A percentile compares a stretch with the other conserved stretches of the same genome.
These are phyloP conservation scores for Galeopterus variegatus DNA, from an alignment of 2,113 vertebrate species.

Conservation along the genomic window DNA sequence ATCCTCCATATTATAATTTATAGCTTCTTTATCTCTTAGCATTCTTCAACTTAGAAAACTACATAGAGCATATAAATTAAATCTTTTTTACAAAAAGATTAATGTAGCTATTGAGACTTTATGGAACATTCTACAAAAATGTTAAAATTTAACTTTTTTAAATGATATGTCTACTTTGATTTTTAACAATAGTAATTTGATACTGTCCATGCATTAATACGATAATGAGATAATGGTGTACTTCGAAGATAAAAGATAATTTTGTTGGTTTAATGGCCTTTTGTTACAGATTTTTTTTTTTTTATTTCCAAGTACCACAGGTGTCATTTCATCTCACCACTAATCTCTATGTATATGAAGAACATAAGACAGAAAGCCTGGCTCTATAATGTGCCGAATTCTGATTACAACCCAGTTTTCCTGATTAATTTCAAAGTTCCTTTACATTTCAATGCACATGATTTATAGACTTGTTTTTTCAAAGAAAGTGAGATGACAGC, in stretches of 20 bases:
- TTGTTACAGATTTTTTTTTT: not conserved
- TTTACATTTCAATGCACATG: not conserved
- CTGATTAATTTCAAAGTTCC: not conserved
- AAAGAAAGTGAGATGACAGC: not conserved
- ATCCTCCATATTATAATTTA: not conserved
- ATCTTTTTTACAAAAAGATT: not conserved
- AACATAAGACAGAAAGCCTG: not conserved
- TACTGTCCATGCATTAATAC: not conserved
- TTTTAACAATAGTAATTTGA: not conserved
- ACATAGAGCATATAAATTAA: not conserved
- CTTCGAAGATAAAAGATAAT: not conserved
- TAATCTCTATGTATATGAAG: not conserved
- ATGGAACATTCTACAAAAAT: not conserved
- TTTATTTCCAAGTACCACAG: not conserved
- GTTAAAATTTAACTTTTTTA: constrained; percentile 1
- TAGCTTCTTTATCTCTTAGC: not conserved
- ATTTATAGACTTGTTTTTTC: not conserved
- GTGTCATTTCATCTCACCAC: not conserved
- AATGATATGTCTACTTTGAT: not conserved
- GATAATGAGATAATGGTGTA: not conserved
- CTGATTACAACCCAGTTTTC: not conserved
- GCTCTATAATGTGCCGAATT: not conserved
- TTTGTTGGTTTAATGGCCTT: not conserved
- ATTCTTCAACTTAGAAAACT: not conserved
- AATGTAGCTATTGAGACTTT: not conserved